phyloP scores from a whole-genome alignment of 2,113 vertebrate species.

The Cyprinodon tularosa region DNA sequence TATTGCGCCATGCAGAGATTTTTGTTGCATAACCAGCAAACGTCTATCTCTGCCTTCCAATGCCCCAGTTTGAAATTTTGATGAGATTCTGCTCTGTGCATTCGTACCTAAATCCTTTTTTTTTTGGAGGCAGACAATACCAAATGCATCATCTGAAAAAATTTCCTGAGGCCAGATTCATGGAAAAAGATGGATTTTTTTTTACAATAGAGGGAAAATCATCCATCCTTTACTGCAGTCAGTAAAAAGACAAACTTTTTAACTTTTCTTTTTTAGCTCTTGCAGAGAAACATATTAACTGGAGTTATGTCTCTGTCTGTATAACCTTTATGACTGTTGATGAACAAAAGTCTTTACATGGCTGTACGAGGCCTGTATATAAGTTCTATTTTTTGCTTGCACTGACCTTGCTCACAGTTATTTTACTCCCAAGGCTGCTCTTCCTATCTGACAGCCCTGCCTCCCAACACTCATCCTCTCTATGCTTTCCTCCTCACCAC shows the following conservation, averaged over 20 bases:
- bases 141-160: constrained; percentile 26
- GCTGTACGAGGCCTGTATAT: background rate
- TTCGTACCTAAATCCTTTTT: background rate
- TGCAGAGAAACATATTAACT: constrained; percentile 1
- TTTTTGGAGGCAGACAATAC: background rate
- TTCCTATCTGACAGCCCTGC: constrained; percentile 11
- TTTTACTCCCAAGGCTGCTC: constrained; percentile 20
- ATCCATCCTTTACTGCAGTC: constrained; percentile 5
- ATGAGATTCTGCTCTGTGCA: background rate
- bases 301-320: background rate
- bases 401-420: constrained; percentile 43
- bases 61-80: constrained; percentile 11
- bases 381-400: constrained; percentile 49
- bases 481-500: constrained; percentile 2
- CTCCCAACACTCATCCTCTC: constrained; percentile 1
- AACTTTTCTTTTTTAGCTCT: background rate
- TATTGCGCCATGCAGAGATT: constrained; percentile 14
- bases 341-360: constrained; percentile 10
- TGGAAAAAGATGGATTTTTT: constrained; percentile 56
- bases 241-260: constrained; percentile 26
- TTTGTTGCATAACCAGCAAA: constrained; percentile 44
- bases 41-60: constrained; percentile 1
- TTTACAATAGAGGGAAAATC: too few species aligned
- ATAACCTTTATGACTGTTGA: constrained; percentile 32
- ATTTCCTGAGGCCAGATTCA: constrained; percentile 55